Evolutionary conservation across 2,113 vertebrate species (phyloP).

Genomic region (Nyctibius bracteatus): DNA sequence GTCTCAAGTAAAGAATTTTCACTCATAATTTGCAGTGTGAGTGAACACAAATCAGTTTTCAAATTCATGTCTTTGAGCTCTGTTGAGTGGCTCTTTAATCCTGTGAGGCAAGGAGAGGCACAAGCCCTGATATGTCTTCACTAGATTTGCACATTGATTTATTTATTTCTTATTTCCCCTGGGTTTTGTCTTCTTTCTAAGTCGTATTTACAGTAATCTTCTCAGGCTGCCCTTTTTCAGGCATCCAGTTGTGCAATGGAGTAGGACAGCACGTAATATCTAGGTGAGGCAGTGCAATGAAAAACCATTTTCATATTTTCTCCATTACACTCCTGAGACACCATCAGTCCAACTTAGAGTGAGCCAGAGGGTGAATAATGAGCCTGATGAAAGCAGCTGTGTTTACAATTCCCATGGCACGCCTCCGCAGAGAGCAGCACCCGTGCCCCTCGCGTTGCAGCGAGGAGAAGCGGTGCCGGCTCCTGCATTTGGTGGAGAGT

Average conservation of each 20-base stretch:
- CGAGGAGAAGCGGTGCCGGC: accelerated
- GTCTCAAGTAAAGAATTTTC: neutral
- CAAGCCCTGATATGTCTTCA: neutral
- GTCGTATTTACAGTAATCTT: neutral
- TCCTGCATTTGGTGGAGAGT: accelerated
- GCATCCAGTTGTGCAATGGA: neutral
- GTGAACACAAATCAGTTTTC: neutral
- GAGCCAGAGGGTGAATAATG: neutral
- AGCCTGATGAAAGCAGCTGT: neutral
- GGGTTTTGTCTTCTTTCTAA: neutral
- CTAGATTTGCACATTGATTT: neutral
- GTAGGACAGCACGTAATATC: neutral
- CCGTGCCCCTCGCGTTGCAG: neutral
- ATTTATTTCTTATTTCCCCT: neutral
- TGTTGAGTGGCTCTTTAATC: neutral
- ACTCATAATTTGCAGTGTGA: neutral
- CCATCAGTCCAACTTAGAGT: neutral
- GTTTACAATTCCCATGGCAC: neutral
- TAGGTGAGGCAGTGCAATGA: neutral
- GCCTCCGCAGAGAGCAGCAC: neutral
- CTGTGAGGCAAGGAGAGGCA: neutral
- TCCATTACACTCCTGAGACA: neutral
- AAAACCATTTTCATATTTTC: neutral
- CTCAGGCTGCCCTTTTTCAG: neutral
- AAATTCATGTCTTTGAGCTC: neutral